Conservation (phyloP, 2,888 invertebrate species). For the Blomia tropicalis region DNA sequence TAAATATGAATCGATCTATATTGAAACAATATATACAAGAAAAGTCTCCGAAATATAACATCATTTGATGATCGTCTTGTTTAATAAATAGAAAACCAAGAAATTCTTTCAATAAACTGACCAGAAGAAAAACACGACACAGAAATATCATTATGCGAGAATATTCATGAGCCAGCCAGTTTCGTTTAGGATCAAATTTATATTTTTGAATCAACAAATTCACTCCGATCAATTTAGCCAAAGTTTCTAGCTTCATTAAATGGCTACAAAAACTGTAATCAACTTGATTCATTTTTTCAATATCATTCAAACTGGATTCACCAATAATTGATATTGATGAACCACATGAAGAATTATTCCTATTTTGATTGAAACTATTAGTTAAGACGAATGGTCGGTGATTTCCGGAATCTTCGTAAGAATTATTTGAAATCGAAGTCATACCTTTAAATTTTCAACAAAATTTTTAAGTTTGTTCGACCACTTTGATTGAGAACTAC, state of each 20-base stretch:
- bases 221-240: not conserved
- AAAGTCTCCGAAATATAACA: conserved; percentile 12
- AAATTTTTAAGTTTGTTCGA: no score
- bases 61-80: not conserved
- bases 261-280: not conserved
- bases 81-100: not conserved
- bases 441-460: no score
- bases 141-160: not conserved
- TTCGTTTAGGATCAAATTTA: not conserved
- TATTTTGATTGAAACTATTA: no score
- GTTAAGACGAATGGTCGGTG: no score
- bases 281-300: not conserved
- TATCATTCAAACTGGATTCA: not conserved
- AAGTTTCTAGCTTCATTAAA: not conserved
- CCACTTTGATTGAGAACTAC: no score
- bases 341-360: not conserved
- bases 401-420: no score
- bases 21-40: not conserved
- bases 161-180: not conserved
- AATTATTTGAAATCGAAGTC: no score
- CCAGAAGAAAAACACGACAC: not conserved
- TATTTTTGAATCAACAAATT: not conserved
- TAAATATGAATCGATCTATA: conserved; percentile 18
- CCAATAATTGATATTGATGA: not conserved
- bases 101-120: not conserved